These are phyloP conservation scores for Cephus rjabovi DNA, from an alignment of 2,888 invertebrate genomes.

Conservation along the genomic window DNA sequence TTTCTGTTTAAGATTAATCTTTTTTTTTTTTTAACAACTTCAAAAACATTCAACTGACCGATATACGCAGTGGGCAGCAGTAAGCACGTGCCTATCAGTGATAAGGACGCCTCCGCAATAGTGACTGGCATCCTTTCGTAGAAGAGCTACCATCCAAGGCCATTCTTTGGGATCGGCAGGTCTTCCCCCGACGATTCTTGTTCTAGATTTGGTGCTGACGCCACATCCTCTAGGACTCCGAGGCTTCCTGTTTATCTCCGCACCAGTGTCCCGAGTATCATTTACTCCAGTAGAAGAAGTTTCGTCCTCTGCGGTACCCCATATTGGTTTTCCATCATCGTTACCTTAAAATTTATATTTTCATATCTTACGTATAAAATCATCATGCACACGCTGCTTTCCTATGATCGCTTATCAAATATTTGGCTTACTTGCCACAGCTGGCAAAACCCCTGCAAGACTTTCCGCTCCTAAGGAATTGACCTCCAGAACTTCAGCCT, in stretches of 20 bases:
- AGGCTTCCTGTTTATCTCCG: slow-evolving; percentile 19
- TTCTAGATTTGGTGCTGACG: slow-evolving; percentile 68
- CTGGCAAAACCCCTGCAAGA: slow-evolving; percentile 41
- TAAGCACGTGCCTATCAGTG: slow-evolving; percentile 82
- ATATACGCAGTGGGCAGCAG: slow-evolving; percentile 78
- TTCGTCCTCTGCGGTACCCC: slow-evolving; percentile 7
- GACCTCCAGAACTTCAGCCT: slow-evolving; percentile 49
- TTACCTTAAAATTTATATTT: slow-evolving; percentile 15
- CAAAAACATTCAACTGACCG: neutral
- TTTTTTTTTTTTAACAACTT: neutral
- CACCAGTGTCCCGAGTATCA: neutral
- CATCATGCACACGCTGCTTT: too few relatives aligned
- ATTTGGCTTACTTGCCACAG: slow-evolving; percentile 42
- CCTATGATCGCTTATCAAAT: neutral
- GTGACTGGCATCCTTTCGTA: slow-evolving; percentile 72
- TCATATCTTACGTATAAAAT: neutral
- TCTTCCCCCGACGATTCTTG: slow-evolving; percentile 73
- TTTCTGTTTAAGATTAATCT: neutral
- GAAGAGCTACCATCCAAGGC: slow-evolving; percentile 88
- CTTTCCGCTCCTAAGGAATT: slow-evolving; percentile 23
- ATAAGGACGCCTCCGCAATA: slow-evolving; percentile 87
- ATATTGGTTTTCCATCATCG: slow-evolving; percentile 24
- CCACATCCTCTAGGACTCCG: slow-evolving; percentile 69
- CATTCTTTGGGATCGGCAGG: slow-evolving; percentile 77
- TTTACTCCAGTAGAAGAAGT: neutral